These are phyloP conservation scores for Phenacoccus solenopsis DNA, from an alignment of 1,140 invertebrate genomes.

Conservation along the genomic window DNA sequence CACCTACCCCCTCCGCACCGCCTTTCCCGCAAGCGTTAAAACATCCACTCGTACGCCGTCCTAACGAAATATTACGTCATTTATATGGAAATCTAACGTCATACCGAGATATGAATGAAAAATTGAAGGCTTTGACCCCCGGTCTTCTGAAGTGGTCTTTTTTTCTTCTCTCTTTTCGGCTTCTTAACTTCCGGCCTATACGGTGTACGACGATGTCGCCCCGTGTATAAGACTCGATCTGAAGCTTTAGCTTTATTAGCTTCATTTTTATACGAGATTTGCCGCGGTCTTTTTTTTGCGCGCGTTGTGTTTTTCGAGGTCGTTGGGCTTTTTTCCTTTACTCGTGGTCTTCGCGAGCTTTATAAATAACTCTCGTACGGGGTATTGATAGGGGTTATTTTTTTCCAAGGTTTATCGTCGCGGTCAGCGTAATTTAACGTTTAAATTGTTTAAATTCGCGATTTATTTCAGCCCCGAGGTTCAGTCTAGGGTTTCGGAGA, in stretches of 20 bases:
- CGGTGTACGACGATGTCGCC: neutral
- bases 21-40: constrained; percentile 12
- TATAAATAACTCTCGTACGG: neutral
- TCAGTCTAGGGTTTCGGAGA: too few species aligned
- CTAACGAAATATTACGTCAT: constrained; percentile 16
- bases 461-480: too few species aligned
- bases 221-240: neutral
- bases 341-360: neutral
- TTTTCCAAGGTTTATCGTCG: neutral
- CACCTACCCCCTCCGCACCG: neutral
- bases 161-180: too few species aligned
- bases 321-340: too few species aligned
- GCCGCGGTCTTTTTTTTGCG: too few species aligned
- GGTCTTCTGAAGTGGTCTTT: neutral
- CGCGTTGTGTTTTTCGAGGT: too few species aligned
- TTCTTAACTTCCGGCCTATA: constrained; percentile 4
- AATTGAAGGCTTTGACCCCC: constrained; percentile 14
- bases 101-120: constrained; percentile 17
- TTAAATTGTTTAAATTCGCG: neutral
- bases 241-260: neutral
- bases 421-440: neutral
- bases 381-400: neutral
- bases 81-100: constrained; percentile 16
- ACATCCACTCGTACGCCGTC: neutral
- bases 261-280: neutral